phyloP scores from a whole-genome alignment of 1,140 invertebrate species.

The Protaetia brevitarsis region DNA sequence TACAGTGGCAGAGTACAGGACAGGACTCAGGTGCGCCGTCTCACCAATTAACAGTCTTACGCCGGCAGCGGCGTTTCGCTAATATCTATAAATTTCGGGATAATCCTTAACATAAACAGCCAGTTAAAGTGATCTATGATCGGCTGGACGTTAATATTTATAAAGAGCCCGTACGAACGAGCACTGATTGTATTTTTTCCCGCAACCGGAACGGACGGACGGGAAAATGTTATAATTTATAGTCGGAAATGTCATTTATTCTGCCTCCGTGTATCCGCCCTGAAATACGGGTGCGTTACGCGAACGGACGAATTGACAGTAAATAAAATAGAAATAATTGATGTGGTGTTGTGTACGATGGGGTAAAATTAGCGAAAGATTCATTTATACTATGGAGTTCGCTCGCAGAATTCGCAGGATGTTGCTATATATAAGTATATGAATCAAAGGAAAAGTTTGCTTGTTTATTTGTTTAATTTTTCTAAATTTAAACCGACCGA shows the following conservation, averaged over 20 bases:
- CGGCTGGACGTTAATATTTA: conserved; percentile 40
- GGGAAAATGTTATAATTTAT: neutral
- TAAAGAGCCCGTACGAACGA: conserved; percentile 27
- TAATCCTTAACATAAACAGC: conserved; percentile 48
- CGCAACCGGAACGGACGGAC: neutral
- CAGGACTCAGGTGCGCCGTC: conserved; percentile 40
- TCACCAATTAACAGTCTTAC: conserved; percentile 43
- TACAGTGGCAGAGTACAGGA: conserved; percentile 25
- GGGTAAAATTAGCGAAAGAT: too few species aligned
- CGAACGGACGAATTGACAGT: too few species aligned
- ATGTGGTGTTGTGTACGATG: too few species aligned
- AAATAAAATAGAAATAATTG: too few species aligned
- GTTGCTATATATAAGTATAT: too few species aligned
- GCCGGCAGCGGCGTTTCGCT: conserved; percentile 33
- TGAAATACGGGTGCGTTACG: too few species aligned
- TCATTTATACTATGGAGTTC: too few species aligned
- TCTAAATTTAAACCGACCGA: too few species aligned
- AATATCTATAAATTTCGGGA: conserved; percentile 48
- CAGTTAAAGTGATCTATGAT: conserved; percentile 45
- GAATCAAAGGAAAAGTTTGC: too few species aligned
- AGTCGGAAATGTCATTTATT: neutral
- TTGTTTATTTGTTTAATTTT: too few species aligned
- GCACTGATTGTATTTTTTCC: neutral
- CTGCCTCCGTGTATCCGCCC: too few species aligned
- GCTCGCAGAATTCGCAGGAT: too few species aligned